Base-by-base conservation (phyloP, 1,140 invertebrate genomes). In the Neodiprion lecontei region DNA sequence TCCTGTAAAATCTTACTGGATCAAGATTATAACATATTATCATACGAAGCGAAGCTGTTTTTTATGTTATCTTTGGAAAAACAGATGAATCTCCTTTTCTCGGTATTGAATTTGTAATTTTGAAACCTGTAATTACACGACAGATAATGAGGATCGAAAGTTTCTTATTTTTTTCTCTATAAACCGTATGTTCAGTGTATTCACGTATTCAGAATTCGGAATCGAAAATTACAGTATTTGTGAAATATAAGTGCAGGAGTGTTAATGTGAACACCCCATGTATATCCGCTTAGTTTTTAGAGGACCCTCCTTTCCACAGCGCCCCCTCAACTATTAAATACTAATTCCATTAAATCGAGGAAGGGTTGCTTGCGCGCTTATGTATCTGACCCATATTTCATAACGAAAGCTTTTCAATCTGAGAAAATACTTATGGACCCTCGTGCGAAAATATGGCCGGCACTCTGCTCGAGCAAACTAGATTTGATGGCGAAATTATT, bases 301-400 rank as follows among this genome's bases (percentile, higher is more conserved):
- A 75, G 70, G 68, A 77, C 69, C 48, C 73, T 78, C 76, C 81
- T 75, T 79, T 80, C 74, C 75, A 73, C 72, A 65, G 48, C 23
- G 67, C 73, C 77, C 72, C 75, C 76, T 77, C 67, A 79, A 83
- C 82, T 87, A 88, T 87, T 87, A 88, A 88, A 88, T 86, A 88
- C 86, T 88, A 88, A 88, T 88, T 88, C 85, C 86, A 88, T 88
- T 88, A 88, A 87, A 88, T 81, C 80, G 80, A 83, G 84, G 84
- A 88, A 88, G 86, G 86, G 87, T 87, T 88, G 86, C 76, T 78
- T 71, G 79, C 75, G 79, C 79, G 73, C 74, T 70, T 70, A 67
- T 76, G 83, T 83, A 80, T 86, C 82, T 86, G 84, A 86, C 85
- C 84, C 86, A 87, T 88, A 88, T 87, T 84, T 88, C 87, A 88